A percentile compares a stretch with the other conserved stretches of the same genome.
Conservation (phyloP, 2,888 invertebrate genomes). For the Metacarcinus magister region DNA sequence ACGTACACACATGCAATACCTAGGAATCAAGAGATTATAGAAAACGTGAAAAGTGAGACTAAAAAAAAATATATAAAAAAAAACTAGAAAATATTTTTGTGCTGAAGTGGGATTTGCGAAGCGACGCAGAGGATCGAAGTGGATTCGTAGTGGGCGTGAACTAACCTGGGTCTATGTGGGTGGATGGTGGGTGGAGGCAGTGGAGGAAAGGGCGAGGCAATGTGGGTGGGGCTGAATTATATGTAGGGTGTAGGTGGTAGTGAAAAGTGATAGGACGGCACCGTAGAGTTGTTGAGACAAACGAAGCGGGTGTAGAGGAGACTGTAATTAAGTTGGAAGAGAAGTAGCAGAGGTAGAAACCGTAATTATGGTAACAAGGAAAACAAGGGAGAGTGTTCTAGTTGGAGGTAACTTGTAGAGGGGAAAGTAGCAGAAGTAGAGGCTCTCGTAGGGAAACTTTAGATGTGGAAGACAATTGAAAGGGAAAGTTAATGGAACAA, state of each 20-base stretch:
- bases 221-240: background rate
- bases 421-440: background rate
- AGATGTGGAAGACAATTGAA: background rate
- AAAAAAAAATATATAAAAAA: background rate
- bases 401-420: background rate
- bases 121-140: background rate
- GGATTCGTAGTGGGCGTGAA: background rate
- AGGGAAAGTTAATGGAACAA: background rate
- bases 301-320: background rate
- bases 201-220: background rate
- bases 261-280: background rate
- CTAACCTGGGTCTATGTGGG: background rate
- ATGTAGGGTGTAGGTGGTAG: background rate
- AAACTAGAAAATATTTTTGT: too few species aligned
- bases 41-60: background rate
- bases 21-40: background rate
- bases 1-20: too few species aligned
- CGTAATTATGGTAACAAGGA: background rate
- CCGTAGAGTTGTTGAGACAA: background rate
- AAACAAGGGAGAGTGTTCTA: background rate
- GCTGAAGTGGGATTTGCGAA: constrained; percentile 9
- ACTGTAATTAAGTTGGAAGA: background rate
- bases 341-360: background rate
- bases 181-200: background rate
- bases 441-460: background rate